Base-by-base conservation (phyloP, 2,888 invertebrate genomes). In the Sesia apiformis region DNA sequence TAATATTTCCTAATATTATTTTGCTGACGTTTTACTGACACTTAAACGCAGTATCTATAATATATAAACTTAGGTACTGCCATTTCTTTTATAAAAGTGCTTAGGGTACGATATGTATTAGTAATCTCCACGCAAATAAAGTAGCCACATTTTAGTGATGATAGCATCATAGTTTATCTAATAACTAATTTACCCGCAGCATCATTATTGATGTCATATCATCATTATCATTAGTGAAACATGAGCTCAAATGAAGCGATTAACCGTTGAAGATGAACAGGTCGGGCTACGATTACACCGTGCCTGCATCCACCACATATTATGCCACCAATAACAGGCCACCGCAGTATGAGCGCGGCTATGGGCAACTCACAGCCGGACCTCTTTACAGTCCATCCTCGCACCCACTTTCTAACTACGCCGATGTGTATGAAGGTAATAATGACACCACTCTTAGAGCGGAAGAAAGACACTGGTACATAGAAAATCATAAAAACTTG, bases 401-500 rank as follows among this genome's bases (percentile, higher is more conserved):
- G 39, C 89, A 87, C 63, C 87, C 88, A 5, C 82, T 86, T 55
- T 84, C 85, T 55, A 88, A 87, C 67, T 88, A 90, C 69, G 89
- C 90, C 58, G 90, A 90, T 68, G 80, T 90, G 52, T 90, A 90
- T 61, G 90, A 90, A 67, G 90, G 90, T 40, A 90, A 89, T 66
- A 90, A 90, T 66, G 90, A 90, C 58, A 90, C 88, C 38, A 90
- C 90, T 40, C 83, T 90, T 40, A 70, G 90, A 65, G 90, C 90
- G 1, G 90, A 90, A 63, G 90, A 90, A 61, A 76, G 88, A 57
- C 86, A 90, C 59, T 90, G 90, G 90, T 90, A 90, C 59, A 83
- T 90, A 82, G 90, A 90, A 62, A 89, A 90, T 59, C 90, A 90
- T 63, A 90, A 89, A 66, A 89, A 78, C 60, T 64, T 89, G 62